These are phyloP conservation scores for Episyrphus balteatus DNA, from an alignment of 1,140 invertebrate species.

Conservation along the genomic window DNA sequence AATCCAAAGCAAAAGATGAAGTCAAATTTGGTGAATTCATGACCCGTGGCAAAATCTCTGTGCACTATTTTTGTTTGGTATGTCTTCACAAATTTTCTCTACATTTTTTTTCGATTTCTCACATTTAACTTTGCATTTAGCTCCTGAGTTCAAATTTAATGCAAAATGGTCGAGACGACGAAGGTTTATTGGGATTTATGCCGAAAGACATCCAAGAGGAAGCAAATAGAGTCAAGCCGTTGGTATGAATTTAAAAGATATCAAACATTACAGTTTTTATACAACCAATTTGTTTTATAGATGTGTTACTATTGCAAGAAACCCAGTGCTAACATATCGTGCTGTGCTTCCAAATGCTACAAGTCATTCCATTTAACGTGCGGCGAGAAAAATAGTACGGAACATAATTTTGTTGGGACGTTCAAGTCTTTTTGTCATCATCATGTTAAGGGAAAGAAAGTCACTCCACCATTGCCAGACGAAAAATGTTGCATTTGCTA, in stretches of 20 bases:
- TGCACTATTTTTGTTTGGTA: constrained; percentile 16
- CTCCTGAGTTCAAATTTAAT: constrained; percentile 47
- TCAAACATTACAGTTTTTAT: constrained; percentile 2
- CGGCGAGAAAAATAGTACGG: constrained; percentile 41
- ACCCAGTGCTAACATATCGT: constrained; percentile 47
- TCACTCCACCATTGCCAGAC: not conserved
- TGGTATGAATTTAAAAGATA: constrained; percentile 36
- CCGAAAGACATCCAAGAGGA: constrained; percentile 47
- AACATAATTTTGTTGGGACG: constrained; percentile 46
- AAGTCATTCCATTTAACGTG: constrained; percentile 52
- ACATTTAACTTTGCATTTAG: constrained; percentile 25
- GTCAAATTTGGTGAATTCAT: constrained; percentile 11
- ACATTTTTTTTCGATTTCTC: constrained; percentile 5
- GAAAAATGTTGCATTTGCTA: constrained; percentile 11
- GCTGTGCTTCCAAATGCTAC: constrained; percentile 42
- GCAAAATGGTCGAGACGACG: constrained; percentile 46
- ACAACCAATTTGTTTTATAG: constrained; percentile 33
- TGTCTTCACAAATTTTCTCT: not conserved
- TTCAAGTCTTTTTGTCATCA: constrained; percentile 42
- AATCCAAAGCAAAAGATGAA: constrained; percentile 2
- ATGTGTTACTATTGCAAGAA: constrained; percentile 48
- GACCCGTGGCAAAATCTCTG: constrained; percentile 5
- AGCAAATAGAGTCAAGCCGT: constrained; percentile 40
- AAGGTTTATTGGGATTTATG: constrained; percentile 52
- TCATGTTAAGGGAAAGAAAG: constrained; percentile 4